Percentiles rank a stretch among this genome's conserved stretches.
Evolutionary conservation across 2,888 invertebrate genomes (phyloP).

Genomic region (Zeuzera pyrina): DNA sequence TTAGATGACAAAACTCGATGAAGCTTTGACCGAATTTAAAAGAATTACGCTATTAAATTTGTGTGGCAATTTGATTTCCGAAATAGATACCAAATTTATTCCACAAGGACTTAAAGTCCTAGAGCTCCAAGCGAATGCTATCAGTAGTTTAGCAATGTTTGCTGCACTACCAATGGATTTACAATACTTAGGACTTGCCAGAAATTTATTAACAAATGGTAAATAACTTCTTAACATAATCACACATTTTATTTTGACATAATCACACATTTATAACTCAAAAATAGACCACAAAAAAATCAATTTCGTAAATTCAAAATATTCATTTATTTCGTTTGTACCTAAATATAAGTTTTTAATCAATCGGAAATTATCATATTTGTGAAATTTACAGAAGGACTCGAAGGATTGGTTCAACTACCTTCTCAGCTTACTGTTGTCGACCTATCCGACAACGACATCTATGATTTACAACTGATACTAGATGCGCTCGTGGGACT

Average conservation of each 20-base stretch:
- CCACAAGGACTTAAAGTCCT: conserved; percentile 49
- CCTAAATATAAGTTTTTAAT: too few species aligned
- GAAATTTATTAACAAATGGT: conserved; percentile 56
- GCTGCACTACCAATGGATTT: conserved; percentile 46
- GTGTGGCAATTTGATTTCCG: conserved; percentile 45
- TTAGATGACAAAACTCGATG: conserved; percentile 66
- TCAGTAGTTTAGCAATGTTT: conserved; percentile 39
- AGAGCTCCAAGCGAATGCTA: conserved; percentile 66
- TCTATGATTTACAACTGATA: conserved; percentile 58
- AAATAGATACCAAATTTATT: conserved; percentile 39
- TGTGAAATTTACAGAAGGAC: conserved; percentile 32
- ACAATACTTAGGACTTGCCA: conserved; percentile 64
- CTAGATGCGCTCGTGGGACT: conserved; percentile 42
- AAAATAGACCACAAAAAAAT: too few species aligned
- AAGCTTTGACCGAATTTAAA: conserved; percentile 36
- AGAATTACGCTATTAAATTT: conserved; percentile 57
- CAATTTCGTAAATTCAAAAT: too few species aligned
- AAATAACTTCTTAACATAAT: too few species aligned
- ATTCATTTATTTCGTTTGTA: too few species aligned
- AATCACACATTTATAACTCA: too few species aligned
- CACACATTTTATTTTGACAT: too few species aligned
- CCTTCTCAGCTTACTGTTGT: conserved; percentile 41
- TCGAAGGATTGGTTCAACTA: conserved; percentile 26
- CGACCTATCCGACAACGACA: conserved; percentile 74
- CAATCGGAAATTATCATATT: too few species aligned